Percentiles rank a stretch among this genome's conserved stretches.
Evolutionary conservation across 2,113 vertebrate genomes (phyloP).

Genomic region (Sebastes schlegelii): DNA sequence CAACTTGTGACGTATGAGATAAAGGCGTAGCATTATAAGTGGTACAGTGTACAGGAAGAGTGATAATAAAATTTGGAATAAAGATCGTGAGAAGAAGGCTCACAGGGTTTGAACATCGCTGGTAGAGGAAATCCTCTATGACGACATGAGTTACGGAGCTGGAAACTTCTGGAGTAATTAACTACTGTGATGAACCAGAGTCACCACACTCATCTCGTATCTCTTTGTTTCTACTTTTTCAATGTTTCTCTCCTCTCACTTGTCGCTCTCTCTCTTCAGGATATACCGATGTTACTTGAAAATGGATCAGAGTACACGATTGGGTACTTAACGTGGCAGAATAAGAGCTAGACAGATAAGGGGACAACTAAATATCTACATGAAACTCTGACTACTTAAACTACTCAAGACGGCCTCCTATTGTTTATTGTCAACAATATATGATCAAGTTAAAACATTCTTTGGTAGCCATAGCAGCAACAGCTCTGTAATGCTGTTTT

Average conservation of each 20-base stretch:
- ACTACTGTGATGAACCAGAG: slow-evolving; percentile 20
- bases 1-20: neutral
- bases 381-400: neutral
- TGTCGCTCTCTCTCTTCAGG: neutral
- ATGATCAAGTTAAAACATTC: neutral
- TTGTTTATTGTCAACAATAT: slow-evolving; percentile 10
- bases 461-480: neutral
- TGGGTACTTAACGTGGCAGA: slow-evolving; percentile 19
- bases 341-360: slow-evolving; percentile 1
- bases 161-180: slow-evolving; percentile 50
- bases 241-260: neutral
- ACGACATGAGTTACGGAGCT: slow-evolving; percentile 23
- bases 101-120: slow-evolving; percentile 1
- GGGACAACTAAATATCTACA: neutral
- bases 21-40: neutral
- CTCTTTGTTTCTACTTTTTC: neutral
- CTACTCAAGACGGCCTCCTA: neutral
- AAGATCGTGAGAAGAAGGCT: neutral
- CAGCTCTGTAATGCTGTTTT: neutral
- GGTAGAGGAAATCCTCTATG: slow-evolving; percentile 25
- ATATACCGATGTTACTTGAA: slow-evolving; percentile 30
- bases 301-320: slow-evolving; percentile 34
- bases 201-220: neutral
- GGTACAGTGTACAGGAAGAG: neutral
- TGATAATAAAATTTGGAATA: neutral